A percentile compares a stretch with the other conserved stretches of the same genome.
These are phyloP conservation scores for Brachionus asplanchnoidis DNA, from an alignment of 1,140 invertebrate genomes.

Conservation along the genomic window DNA sequence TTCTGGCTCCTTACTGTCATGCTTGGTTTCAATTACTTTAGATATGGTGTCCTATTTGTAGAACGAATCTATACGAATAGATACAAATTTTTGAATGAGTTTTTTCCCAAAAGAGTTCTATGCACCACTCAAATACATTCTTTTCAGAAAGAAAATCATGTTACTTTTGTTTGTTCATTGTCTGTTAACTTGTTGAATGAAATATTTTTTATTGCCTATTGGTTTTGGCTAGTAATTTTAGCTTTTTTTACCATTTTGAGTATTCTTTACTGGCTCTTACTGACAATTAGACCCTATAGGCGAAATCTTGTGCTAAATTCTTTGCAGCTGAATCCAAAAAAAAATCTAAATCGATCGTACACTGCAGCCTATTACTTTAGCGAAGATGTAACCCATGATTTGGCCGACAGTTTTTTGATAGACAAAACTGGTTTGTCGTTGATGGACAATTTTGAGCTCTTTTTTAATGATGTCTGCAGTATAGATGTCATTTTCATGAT, in stretches of 20 bases:
- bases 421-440: background rate
- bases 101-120: conserved; percentile 20
- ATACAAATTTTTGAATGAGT: background rate
- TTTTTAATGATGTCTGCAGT: conserved; percentile 34
- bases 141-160: conserved; percentile 45
- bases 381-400: background rate
- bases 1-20: conserved; percentile 58
- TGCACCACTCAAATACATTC: background rate
- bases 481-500: conserved; percentile 11
- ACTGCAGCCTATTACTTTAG: conserved; percentile 20
- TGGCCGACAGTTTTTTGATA: conserved; percentile 15
- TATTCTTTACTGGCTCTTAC: background rate
- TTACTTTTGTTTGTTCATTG: conserved; percentile 60
- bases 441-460: conserved; percentile 40
- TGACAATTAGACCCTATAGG: background rate
- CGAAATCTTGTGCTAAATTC: background rate
- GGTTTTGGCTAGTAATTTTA: conserved; percentile 58
- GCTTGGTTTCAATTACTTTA: conserved; percentile 52
- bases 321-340: background rate
- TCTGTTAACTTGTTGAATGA: conserved; percentile 62
- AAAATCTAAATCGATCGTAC: conserved; percentile 4
- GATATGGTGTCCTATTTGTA: background rate
- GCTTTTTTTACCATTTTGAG: background rate
- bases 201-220: conserved; percentile 61
- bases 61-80: background rate